Conservation (phyloP, 1,140 invertebrate species). For the Oedothorax gibbosus region DNA sequence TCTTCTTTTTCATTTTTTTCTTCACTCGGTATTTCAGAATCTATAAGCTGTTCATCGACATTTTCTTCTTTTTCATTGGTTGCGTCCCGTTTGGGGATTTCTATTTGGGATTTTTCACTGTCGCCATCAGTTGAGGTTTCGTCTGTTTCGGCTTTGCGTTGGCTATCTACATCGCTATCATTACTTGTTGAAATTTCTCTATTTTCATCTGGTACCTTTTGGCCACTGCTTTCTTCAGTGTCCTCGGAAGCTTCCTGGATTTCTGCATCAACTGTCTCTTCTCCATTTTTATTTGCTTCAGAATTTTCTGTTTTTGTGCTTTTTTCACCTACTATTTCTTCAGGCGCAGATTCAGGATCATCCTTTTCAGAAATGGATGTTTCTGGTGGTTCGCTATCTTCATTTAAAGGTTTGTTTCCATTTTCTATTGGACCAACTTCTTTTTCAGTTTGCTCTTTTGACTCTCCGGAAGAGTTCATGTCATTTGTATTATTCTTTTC, state of each 20-base stretch:
- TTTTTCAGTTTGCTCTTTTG: too few relatives aligned
- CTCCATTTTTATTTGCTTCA: background rate
- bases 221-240: background rate
- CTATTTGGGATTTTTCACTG: background rate
- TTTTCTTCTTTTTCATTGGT: background rate
- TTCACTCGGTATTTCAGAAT: background rate
- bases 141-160: background rate
- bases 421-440: too few relatives aligned
- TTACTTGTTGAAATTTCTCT: background rate
- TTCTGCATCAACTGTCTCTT: background rate
- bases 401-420: background rate
- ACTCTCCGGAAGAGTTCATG: too few relatives aligned
- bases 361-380: background rate
- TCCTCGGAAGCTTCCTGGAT: background rate
- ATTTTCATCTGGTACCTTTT: background rate
- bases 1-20: background rate
- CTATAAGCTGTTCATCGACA: background rate
- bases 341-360: background rate
- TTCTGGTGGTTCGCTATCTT: background rate
- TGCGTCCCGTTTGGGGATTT: background rate
- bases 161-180: background rate
- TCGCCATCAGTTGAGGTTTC: background rate
- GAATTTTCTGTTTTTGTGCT: background rate
- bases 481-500: background rate
- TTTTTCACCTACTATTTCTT: background rate